Percentiles rank a stretch among this genome's conserved stretches.
phyloP scores from a whole-genome alignment of 2,888 invertebrate species.

The Netelia virgata region DNA sequence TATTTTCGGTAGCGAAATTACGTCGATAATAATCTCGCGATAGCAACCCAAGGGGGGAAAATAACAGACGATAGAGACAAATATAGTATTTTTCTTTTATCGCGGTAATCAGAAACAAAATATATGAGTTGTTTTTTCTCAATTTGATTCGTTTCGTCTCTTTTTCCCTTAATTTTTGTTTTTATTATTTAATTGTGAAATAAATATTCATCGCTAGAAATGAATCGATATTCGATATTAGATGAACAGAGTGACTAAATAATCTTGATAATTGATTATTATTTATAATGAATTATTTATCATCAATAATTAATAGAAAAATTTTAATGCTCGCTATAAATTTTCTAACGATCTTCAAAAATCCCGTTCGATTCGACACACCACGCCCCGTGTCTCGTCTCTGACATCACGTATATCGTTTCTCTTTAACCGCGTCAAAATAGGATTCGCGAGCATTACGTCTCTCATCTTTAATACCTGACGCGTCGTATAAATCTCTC shows the following conservation, averaged over 20 bases:
- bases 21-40: not conserved
- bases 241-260: not conserved
- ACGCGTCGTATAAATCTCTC: conserved; percentile 47
- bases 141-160: too few relatives aligned
- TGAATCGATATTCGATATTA: not conserved
- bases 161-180: too few relatives aligned
- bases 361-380: conserved; percentile 35
- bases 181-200: too few relatives aligned
- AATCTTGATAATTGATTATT: conserved; percentile 34
- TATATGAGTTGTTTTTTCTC: too few relatives aligned
- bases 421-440: conserved; percentile 22
- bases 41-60: not conserved
- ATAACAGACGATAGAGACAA: too few relatives aligned
- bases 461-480: conserved; percentile 38
- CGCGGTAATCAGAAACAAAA: too few relatives aligned
- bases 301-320: too few relatives aligned
- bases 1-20: conserved; percentile 40
- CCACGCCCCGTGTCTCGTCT: not conserved
- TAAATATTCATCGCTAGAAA: not conserved
- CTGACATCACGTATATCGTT: not conserved
- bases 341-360: conserved; percentile 1
- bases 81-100: too few relatives aligned
- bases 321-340: not conserved
- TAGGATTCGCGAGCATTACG: conserved; percentile 34
- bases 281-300: too few relatives aligned